Evolutionary conservation across 1,140 invertebrate species (phyloP), one percentile per base, ranked within the genome.

Genomic region (Patella vulgata): DNA sequence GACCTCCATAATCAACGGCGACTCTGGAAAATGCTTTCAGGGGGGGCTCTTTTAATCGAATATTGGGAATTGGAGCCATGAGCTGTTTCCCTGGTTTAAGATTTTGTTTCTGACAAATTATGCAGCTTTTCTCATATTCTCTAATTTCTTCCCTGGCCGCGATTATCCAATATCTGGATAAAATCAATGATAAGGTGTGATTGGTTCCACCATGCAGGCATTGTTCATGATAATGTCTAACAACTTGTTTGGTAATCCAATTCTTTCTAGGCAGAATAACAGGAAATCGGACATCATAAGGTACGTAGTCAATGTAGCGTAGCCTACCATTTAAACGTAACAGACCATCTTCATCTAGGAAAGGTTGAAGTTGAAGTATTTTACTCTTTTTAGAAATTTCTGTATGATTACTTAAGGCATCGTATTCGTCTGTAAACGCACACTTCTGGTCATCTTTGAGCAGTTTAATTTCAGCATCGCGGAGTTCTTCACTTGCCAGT

Each of bases 331-430:
- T 14, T 8, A 36, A 5, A 14, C 33, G 33, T 36, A 36, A 36
- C 6, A 36, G 6, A 14, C 14, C 33, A 36, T 36, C 33, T 36
- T 36, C 14, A 14, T 36, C 33, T 36, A 36, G 33, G 59, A 62
- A 70, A 74, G 79, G 80, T 59, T 63, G 70, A 71, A 54, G 64
- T 43, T 70, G 14, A 5, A 36, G 6, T 8, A 36, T 36, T 8
- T 14, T 36, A 14, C 33, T 36, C 6, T 36, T 36, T 36, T 36
- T 36, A 5, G 33, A 36, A 25, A 68, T 12, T 39, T 36, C 2
- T 44, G 44, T 58, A 3, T 42, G 23, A 6, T 55, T 48, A 14
- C 9, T 53, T 23, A 64, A 42, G 0, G n/a, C 40, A 3, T 12
- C 17, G 28, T 53, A 48, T 12, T 68, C 55, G 28, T 54, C 42